Conservation (phyloP, 1,140 invertebrate species). For the Drosophila chauvacae region DNA sequence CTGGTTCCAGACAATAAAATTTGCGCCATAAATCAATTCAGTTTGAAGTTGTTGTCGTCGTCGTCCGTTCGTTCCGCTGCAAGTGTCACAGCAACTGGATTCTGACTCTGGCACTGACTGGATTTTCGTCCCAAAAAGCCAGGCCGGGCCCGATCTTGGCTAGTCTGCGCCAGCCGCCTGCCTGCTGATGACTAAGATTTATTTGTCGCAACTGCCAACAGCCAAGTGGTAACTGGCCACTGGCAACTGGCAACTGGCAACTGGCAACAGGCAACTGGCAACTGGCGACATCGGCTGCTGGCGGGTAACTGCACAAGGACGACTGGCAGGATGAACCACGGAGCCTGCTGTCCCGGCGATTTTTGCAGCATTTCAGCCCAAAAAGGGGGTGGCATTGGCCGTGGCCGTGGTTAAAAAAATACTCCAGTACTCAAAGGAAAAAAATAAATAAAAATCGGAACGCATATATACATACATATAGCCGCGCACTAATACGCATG, state of each 20-base stretch:
- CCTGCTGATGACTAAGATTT: conserved; percentile 75
- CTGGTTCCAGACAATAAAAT: conserved; percentile 78
- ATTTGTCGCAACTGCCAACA: conserved; percentile 65
- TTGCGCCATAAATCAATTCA: conserved; percentile 81
- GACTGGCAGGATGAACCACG: conserved; percentile 82
- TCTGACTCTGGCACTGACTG: conserved; percentile 30
- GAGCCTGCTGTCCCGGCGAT: conserved; percentile 74
- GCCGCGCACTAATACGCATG: conserved; percentile 49
- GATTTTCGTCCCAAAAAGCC: conserved; percentile 23
- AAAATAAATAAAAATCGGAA: conserved; percentile 43
- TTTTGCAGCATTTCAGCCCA: conserved; percentile 33
- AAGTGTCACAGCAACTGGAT: conserved; percentile 67
- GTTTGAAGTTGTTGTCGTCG: conserved; percentile 65
- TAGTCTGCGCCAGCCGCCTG: conserved; percentile 39
- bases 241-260: conserved; percentile 61
- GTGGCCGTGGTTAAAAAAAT: conserved; percentile 58
- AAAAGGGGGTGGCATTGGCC: conserved; percentile 75
- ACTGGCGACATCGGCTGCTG: conserved; percentile 84
- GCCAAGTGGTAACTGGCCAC: conserved; percentile 34
- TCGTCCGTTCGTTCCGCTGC: conserved; percentile 49
- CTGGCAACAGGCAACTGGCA: conserved; percentile 75
- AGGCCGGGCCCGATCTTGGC: conserved; percentile 49
- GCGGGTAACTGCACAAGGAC: conserved; percentile 82
- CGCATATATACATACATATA: conserved; percentile 22
- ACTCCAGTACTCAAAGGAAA: conserved; percentile 43